A percentile compares a stretch with the other conserved stretches of the same genome.
Evolutionary conservation across 2,797 vertebrate genomes (phyloP).

Genomic region (Sebastes itinus): DNA sequence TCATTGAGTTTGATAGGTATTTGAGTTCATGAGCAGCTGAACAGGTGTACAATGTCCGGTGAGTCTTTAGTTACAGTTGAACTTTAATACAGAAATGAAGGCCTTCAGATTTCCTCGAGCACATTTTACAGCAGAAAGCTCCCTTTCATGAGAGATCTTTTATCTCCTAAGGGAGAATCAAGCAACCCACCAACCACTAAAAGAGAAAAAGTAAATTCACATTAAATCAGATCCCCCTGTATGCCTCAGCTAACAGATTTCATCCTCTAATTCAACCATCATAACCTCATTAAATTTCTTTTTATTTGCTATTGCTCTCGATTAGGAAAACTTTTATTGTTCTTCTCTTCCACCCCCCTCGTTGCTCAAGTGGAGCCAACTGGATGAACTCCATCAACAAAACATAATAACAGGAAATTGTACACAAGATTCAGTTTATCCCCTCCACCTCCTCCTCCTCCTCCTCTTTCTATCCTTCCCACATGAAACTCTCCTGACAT

Average conservation of each 20-base stretch:
- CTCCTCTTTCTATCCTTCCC: background rate
- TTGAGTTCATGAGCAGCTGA: background rate
- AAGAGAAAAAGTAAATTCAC: slow-evolving; percentile 26
- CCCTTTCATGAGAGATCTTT: slow-evolving; percentile 56
- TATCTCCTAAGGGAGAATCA: slow-evolving; percentile 54
- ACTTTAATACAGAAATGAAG: slow-evolving; percentile 40
- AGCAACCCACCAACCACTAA: slow-evolving; percentile 12
- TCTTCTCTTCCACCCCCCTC: background rate
- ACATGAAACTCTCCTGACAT: slow-evolving; percentile 14
- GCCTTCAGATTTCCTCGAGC: slow-evolving; percentile 52
- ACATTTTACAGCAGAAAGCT: slow-evolving; percentile 45
- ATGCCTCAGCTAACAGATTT: slow-evolving; percentile 61
- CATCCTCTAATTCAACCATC: slow-evolving; percentile 71
- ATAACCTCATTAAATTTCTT: slow-evolving; percentile 73
- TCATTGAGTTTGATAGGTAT: background rate
- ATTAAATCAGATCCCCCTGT: slow-evolving; percentile 68
- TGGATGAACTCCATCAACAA: slow-evolving; percentile 60
- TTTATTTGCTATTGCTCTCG: slow-evolving; percentile 58
- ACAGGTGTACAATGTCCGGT: background rate
- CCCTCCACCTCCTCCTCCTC: background rate
- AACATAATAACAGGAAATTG: slow-evolving; percentile 47
- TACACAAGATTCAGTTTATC: slow-evolving; percentile 25
- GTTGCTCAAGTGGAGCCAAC: slow-evolving; percentile 48
- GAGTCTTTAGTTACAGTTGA: background rate
- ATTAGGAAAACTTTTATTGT: slow-evolving; percentile 47